Percentiles rank a stretch among this genome's conserved stretches.
phyloP scores from a whole-genome alignment of 2,113 vertebrate species.

The Cinclus cinclus region DNA sequence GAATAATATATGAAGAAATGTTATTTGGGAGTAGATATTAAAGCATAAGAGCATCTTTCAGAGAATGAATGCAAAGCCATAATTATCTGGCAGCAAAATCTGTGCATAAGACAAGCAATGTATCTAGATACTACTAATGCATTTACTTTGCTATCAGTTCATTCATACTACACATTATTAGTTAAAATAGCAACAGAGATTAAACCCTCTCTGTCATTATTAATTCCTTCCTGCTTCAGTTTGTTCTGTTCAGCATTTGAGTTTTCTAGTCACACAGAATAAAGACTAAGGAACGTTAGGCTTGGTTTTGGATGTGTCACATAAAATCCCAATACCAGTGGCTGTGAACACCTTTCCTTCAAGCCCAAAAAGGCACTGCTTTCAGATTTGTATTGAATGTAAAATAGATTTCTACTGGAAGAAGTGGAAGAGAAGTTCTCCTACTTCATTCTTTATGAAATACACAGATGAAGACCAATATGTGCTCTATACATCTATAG shows the following conservation, averaged over 20 bases:
- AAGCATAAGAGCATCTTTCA: not conserved
- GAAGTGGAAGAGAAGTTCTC: not conserved
- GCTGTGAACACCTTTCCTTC: not conserved
- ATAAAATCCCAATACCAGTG: not conserved
- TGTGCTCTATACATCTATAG: not conserved
- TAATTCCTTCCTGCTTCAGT: not conserved
- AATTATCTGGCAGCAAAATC: not conserved
- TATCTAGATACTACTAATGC: not conserved
- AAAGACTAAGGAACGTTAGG: not conserved
- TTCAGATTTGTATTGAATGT: not conserved
- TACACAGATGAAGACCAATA: not conserved
- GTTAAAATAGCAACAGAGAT: not conserved
- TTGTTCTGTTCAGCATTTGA: not conserved
- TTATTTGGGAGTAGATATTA: conserved; percentile 5
- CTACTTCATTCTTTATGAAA: not conserved
- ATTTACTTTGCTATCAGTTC: not conserved
- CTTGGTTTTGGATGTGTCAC: not conserved
- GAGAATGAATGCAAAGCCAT: not conserved
- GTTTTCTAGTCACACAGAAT: not conserved
- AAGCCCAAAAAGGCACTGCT: not conserved
- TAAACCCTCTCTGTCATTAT: not conserved
- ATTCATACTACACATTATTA: not conserved
- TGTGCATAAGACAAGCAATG: not conserved
- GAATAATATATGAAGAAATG: not conserved
- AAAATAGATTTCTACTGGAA: not conserved